Conservation (phyloP, 2,888 invertebrate genomes). For the Folsomia candida region DNA sequence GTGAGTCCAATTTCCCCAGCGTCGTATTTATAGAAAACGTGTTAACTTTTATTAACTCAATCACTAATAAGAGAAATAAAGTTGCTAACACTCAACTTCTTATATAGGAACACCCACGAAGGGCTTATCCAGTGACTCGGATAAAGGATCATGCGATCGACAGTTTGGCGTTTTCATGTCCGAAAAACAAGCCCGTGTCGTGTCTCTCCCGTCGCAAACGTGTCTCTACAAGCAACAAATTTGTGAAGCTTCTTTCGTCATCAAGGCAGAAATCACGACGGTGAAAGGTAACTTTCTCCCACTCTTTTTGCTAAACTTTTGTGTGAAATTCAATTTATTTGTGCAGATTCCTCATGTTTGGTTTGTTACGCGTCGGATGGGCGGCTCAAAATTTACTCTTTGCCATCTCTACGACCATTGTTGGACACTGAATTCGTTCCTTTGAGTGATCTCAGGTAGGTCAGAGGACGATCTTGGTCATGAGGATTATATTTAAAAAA, state of each 20-base stretch:
- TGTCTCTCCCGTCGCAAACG: conserved; percentile 91
- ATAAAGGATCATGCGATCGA: conserved; percentile 61
- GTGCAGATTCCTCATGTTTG: conserved; percentile 86
- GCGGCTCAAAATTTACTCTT: conserved; percentile 86
- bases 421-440: conserved; percentile 93
- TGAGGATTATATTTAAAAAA: neutral
- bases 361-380: conserved; percentile 93
- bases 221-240: conserved; percentile 90
- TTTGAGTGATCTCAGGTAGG: conserved; percentile 86
- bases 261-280: conserved; percentile 88
- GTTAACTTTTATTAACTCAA: too few relatives aligned
- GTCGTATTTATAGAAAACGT: too few relatives aligned
- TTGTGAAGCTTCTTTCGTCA: conserved; percentile 88
- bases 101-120: conserved; percentile 54
- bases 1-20: conserved; percentile 35
- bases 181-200: conserved; percentile 91
- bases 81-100: neutral
- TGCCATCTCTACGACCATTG: conserved; percentile 90
- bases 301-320: neutral
- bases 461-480: too few relatives aligned
- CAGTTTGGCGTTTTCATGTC: conserved; percentile 92
- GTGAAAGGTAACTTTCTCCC: conserved; percentile 69
- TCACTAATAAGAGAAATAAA: too few relatives aligned
- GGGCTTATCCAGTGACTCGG: conserved; percentile 43
- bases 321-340: neutral